Percentiles rank a stretch among this genome's conserved stretches.
Conservation (phyloP, 2,888 invertebrate genomes). For the Acholoe squamosa region DNA sequence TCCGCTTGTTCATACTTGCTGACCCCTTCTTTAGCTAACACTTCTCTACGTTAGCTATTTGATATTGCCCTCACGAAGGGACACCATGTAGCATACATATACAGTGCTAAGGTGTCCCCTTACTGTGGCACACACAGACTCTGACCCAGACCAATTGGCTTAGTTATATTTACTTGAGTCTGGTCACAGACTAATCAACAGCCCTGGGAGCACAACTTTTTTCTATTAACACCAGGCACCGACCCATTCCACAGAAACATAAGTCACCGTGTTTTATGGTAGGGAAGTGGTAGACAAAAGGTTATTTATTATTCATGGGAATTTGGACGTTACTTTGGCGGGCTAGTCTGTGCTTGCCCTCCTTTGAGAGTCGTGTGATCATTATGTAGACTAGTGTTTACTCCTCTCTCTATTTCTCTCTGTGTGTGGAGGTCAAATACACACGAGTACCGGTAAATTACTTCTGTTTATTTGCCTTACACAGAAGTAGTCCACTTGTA, state of each 20-base stretch:
- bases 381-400: background rate
- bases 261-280: background rate
- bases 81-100: background rate
- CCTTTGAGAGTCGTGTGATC: background rate
- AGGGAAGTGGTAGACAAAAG: background rate
- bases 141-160: background rate
- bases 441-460: too few relatives aligned
- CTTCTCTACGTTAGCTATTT: background rate
- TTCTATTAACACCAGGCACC: background rate
- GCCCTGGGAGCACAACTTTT: too few relatives aligned
- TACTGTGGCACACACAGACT: background rate
- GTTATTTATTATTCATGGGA: slow-evolving; percentile 3
- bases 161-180: background rate
- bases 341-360: background rate
- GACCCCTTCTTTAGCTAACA: background rate
- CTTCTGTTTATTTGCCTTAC: too few relatives aligned
- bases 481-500: too few relatives aligned
- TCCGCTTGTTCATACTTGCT: background rate
- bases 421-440: too few relatives aligned
- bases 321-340: slow-evolving; percentile 21
- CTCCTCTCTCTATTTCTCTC: background rate
- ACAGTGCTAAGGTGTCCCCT: too few relatives aligned
- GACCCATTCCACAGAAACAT: background rate
- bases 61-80: background rate
- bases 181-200: background rate